Conservation (phyloP, 2,113 vertebrate species). For the Beaufortia kweichowensis region DNA sequence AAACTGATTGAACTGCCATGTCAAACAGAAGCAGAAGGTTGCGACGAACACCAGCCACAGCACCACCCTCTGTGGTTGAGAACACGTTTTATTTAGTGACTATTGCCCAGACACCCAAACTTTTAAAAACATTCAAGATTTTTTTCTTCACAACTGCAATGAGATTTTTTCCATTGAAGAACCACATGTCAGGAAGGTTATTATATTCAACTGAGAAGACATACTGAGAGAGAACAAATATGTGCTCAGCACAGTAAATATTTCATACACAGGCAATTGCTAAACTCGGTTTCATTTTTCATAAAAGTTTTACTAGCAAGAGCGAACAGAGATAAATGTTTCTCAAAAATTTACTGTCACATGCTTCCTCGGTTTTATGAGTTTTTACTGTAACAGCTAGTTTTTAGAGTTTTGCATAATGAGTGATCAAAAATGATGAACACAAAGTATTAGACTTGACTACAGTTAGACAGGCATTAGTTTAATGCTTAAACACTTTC, state of each 20-base stretch:
- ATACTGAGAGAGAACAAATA: constrained; percentile 42
- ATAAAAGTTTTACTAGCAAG: not conserved
- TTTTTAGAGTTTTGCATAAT: not conserved
- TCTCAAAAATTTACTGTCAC: not conserved
- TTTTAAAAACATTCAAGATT: constrained; percentile 27
- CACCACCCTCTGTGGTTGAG: constrained; percentile 79
- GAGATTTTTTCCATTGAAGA: constrained; percentile 20
- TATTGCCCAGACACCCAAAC: constrained; percentile 29
- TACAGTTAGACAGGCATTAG: not conserved
- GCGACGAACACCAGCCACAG: constrained; percentile 84
- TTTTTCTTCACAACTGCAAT: constrained; percentile 1
- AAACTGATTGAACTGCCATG: constrained; percentile 99
- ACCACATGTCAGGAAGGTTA: constrained; percentile 39
- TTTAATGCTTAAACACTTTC: too few species aligned
- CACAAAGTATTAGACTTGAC: not conserved
- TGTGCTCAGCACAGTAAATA: constrained; percentile 24
- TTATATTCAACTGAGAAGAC: not conserved
- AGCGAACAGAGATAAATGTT: constrained; percentile 7
- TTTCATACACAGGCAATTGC: constrained; percentile 12
- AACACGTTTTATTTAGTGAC: constrained; percentile 8
- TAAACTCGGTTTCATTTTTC: constrained; percentile 31
- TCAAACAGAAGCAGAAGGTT: constrained; percentile 90
- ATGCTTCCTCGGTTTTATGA: not conserved
- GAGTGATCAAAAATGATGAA: not conserved
- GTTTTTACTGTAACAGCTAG: not conserved